Evolutionary conservation across 2,888 invertebrate genomes (phyloP).

Genomic region (Idaea biselata): DNA sequence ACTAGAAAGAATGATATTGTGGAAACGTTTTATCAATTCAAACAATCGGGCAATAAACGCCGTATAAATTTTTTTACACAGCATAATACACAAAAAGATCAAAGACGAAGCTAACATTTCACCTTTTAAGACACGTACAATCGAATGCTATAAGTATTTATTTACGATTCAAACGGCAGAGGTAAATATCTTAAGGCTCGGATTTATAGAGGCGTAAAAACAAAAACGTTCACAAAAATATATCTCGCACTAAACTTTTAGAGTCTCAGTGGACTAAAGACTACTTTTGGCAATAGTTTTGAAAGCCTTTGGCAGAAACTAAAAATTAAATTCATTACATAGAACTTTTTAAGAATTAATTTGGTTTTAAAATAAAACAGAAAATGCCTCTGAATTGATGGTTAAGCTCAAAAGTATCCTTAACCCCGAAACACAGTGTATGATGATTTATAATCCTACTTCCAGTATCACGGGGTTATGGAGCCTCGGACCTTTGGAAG

Average conservation of each 20-base stretch:
- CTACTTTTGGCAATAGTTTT: neutral
- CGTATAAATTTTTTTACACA: neutral
- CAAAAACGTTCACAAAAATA: slow-evolving; percentile 24
- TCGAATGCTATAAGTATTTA: neutral
- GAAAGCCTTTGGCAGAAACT: neutral
- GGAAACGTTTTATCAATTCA: no score
- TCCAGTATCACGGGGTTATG: no score
- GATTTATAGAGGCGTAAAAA: slow-evolving; percentile 17
- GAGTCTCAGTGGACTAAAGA: neutral
- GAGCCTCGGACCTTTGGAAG: no score
- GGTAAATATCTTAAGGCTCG: slow-evolving; percentile 11
- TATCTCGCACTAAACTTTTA: slow-evolving; percentile 18
- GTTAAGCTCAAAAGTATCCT: no score
- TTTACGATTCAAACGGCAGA: slow-evolving; percentile 10
- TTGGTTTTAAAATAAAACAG: neutral
- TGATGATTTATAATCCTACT: no score
- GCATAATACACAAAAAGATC: neutral
- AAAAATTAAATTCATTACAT: neutral
- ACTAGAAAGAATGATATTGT: no score
- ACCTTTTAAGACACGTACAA: slow-evolving; percentile 1
- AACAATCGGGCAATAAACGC: no score
- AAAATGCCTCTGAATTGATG: no score
- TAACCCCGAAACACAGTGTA: no score
- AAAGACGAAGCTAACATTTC: neutral
- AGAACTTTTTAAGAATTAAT: neutral